Evolutionary conservation across 1,140 invertebrate genomes (phyloP).

Genomic region (Gryllus bimaculatus): DNA sequence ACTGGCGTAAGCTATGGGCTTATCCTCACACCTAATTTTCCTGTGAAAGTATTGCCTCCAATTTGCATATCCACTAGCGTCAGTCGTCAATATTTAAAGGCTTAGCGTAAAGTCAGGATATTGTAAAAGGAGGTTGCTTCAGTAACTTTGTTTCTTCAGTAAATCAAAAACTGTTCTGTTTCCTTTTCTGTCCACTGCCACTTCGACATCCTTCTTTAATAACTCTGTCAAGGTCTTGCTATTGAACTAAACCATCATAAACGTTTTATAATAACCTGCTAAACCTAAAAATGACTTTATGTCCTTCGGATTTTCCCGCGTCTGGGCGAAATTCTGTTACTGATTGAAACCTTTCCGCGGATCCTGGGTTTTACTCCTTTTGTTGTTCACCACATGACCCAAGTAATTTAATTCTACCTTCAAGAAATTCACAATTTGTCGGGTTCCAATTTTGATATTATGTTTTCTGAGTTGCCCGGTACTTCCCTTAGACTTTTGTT

Average conservation of each 20-base stretch:
- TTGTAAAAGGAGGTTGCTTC: constrained; percentile 30
- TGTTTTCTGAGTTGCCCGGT: constrained; percentile 29
- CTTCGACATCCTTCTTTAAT: constrained; percentile 21
- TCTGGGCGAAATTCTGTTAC: constrained; percentile 22
- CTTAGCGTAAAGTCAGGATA: constrained; percentile 25
- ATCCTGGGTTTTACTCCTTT: constrained; percentile 23
- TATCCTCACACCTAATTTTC: constrained; percentile 13
- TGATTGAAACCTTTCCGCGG: constrained; percentile 19
- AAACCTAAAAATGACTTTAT: constrained; percentile 29
- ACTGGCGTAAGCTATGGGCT: constrained; percentile 17
- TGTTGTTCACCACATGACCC: constrained; percentile 12
- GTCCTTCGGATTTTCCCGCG: constrained; percentile 6
- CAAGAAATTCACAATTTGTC: constrained; percentile 34
- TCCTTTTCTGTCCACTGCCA: constrained; percentile 15
- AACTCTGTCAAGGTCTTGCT: constrained; percentile 25
- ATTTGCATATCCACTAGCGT: too few relatives aligned
- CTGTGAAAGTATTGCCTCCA: constrained; percentile 18
- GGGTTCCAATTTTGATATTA: constrained; percentile 20
- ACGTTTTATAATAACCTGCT: constrained; percentile 24
- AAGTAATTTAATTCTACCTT: constrained; percentile 11
- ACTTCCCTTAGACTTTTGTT: constrained; percentile 28
- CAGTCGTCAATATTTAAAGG: constrained; percentile 29
- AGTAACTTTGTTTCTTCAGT: constrained; percentile 32
- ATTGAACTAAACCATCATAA: constrained; percentile 18
- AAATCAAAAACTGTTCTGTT: constrained; percentile 31